Percentiles rank a stretch among this genome's conserved stretches.
Evolutionary conservation across 2,888 invertebrate species (phyloP).

Genomic region (Pterobdella sp.): DNA sequence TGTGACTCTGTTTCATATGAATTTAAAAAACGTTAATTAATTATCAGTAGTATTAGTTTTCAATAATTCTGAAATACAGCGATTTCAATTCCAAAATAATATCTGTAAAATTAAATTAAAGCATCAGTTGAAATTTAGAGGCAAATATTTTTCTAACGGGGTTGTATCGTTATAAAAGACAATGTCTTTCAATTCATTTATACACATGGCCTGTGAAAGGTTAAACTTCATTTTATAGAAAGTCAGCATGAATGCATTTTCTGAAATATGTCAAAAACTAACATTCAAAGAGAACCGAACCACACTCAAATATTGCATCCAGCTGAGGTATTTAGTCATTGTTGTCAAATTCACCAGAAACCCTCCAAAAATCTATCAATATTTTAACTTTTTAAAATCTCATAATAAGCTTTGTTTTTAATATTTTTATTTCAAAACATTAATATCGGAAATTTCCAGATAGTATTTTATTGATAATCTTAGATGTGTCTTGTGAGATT

Average conservation of each 20-base stretch:
- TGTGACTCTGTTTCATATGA: background rate
- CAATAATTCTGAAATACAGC: background rate
- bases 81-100: background rate
- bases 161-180: constrained; percentile 7
- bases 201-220: constrained; percentile 28
- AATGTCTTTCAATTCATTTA: constrained; percentile 34
- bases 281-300: constrained; percentile 45
- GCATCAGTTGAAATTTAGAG: background rate
- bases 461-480: too few species aligned
- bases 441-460: too few species aligned
- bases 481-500: too few species aligned
- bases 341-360: constrained; percentile 47
- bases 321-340: constrained; percentile 45
- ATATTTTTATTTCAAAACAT: too few species aligned
- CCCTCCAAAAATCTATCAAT: constrained; percentile 49
- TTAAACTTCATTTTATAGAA: background rate
- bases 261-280: constrained; percentile 18
- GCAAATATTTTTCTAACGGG: background rate
- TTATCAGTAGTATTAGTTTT: background rate
- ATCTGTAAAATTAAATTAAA: background rate
- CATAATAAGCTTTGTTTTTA: too few species aligned
- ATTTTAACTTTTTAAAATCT: too few species aligned
- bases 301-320: constrained; percentile 48
- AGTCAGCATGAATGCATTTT: background rate
- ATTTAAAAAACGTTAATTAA: background rate